Base-by-base conservation (phyloP, 1,140 invertebrate species). In the Condylostylus longicornis region DNA sequence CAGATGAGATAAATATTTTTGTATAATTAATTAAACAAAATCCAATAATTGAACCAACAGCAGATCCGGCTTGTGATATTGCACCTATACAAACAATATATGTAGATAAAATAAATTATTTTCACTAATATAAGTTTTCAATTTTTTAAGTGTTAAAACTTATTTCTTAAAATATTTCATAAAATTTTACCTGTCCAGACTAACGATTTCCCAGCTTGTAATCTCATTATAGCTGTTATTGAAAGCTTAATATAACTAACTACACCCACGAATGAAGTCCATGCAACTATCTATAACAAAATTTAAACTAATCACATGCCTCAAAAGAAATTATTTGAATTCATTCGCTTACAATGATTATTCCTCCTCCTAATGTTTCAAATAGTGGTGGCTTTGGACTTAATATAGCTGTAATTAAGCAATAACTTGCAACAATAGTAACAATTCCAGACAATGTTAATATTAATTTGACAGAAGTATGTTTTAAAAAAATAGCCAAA, bases 231-330 rank as follows among this genome's bases (percentile, higher is more conserved):
- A 1, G 74, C 72, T 14, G 83, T 84, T 30, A 88, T 81, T 43
- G 73, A 75, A 47, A 89, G 74, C 63, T 86, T 85, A 1, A 77
- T 70, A 59, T 86, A 91, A 28, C 82, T 82, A 40, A 85, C 71
- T 1, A 79, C 45, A 10, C 72, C 79, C 17, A 68, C 65, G 19
- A 77, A 65, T 21, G 70, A 15, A 28, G 86, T 70, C 81, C 82
- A 89, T 1, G 69, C 52, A 3, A 72, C 3, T 2, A 85, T 68
- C 80, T 83, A 58, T n/a, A 40, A 64, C 53, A 36, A 18, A 35
- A 48, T n/a, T n/a, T n/a, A n/a, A n/a, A n/a, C n/a, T n/a, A n/a
- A n/a, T n/a, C n/a, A n/a, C n/a, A n/a, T n/a, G n/a, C n/a, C n/a
- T n/a, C n/a, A n/a, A n/a, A n/a, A n/a, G n/a, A n/a, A n/a, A n/a